A percentile compares a stretch with the other conserved stretches of the same genome.
Evolutionary conservation across 2,797 vertebrate genomes (phyloP).

Genomic region (Sarcophilus harrisii): DNA sequence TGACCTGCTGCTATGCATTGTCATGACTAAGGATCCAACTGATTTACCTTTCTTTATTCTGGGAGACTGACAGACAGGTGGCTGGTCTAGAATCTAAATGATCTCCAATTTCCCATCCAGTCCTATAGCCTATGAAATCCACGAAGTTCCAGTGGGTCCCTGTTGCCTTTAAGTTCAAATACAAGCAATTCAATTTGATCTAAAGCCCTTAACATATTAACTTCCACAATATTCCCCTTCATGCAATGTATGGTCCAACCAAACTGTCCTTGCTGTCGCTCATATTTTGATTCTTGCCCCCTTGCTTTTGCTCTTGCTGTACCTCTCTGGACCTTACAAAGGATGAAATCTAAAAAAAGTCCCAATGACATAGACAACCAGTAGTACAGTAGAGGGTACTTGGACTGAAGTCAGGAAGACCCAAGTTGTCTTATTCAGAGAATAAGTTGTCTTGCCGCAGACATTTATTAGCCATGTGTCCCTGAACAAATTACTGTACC

Average conservation of each 20-base stretch:
- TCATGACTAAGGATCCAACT: background rate
- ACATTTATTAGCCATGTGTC: background rate
- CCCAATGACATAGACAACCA: background rate
- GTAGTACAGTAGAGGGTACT: background rate
- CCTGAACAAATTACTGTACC: background rate
- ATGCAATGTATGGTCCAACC: background rate
- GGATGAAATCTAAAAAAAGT: background rate
- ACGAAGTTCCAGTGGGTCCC: background rate
- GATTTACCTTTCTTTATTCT: background rate
- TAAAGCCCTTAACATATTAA: background rate
- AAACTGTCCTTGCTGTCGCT: background rate
- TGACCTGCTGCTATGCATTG: background rate
- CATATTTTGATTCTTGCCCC: background rate
- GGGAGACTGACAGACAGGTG: background rate
- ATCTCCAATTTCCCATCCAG: background rate
- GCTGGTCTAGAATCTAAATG: background rate
- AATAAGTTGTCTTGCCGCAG: background rate
- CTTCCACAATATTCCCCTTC: background rate
- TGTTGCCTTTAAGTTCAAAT: background rate
- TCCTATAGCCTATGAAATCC: background rate
- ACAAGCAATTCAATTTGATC: background rate
- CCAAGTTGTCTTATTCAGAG: background rate
- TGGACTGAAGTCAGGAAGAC: background rate
- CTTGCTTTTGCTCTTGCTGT: background rate
- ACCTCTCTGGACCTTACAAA: background rate